Percentiles rank a stretch among this genome's conserved stretches.
phyloP scores from a whole-genome alignment of 2,888 invertebrate genomes.

The Nycteola revayana region DNA sequence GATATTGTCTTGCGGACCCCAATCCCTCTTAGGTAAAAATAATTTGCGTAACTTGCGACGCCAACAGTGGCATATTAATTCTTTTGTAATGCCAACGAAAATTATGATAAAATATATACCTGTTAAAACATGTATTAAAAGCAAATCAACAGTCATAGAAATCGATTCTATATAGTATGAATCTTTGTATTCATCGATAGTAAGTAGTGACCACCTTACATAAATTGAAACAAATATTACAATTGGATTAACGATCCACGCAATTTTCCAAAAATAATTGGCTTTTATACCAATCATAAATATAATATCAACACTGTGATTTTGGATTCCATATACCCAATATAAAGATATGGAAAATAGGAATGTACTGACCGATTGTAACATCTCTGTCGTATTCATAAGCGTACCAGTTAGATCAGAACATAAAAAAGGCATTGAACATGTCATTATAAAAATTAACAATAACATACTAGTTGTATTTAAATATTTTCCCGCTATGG shows the following conservation, averaged over 20 bases:
- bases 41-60: slow-evolving; percentile 30
- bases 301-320: slow-evolving; percentile 65
- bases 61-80: slow-evolving; percentile 38
- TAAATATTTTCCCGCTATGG: slow-evolving; percentile 35
- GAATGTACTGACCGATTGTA: slow-evolving; percentile 54
- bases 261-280: slow-evolving; percentile 60
- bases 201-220: slow-evolving; percentile 26
- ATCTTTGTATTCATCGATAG: slow-evolving; percentile 30
- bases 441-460: slow-evolving; percentile 36
- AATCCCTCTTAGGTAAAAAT: slow-evolving; percentile 44
- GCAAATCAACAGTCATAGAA: slow-evolving; percentile 30
- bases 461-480: slow-evolving; percentile 38
- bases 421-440: slow-evolving; percentile 60
- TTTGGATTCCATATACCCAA: slow-evolving; percentile 65
- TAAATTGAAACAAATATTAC: slow-evolving; percentile 40
- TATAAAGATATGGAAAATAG: slow-evolving; percentile 61
- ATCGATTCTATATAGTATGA: slow-evolving; percentile 39
- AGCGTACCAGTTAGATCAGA: slow-evolving; percentile 57
- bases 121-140: slow-evolving; percentile 47
- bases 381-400: slow-evolving; percentile 49
- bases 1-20: slow-evolving; percentile 64
- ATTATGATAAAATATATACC: slow-evolving; percentile 46
- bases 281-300: slow-evolving; percentile 74
- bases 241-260: slow-evolving; percentile 61
- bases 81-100: slow-evolving; percentile 38